A percentile compares a stretch with the other conserved stretches of the same genome.
Evolutionary conservation across 2,888 invertebrate species (phyloP).

Genomic region (Hemithea aestivaria): DNA sequence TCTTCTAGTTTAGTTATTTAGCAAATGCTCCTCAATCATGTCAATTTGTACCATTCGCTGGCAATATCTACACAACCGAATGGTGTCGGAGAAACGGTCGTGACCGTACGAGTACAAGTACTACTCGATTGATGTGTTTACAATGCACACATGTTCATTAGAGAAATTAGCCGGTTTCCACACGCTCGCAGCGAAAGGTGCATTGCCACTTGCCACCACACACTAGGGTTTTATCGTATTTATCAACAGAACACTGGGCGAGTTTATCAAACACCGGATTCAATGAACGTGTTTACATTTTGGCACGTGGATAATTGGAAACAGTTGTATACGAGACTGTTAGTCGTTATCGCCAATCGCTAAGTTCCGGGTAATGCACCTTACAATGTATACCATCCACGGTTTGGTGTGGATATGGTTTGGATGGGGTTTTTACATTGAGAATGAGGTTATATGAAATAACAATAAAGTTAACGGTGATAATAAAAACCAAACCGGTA

Average conservation of each 20-base stretch:
- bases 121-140: slow-evolving; percentile 2
- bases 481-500: too few relatives aligned
- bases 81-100: too few relatives aligned
- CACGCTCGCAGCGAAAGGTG: slow-evolving; percentile 16
- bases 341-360: not conserved
- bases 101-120: too few relatives aligned
- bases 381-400: too few relatives aligned
- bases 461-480: too few relatives aligned
- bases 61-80: too few relatives aligned
- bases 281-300: slow-evolving; percentile 29
- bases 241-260: slow-evolving; percentile 24
- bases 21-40: too few relatives aligned
- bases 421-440: too few relatives aligned
- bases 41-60: too few relatives aligned
- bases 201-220: slow-evolving; percentile 4
- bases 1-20: too few relatives aligned
- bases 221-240: slow-evolving; percentile 12
- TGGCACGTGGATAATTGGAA: slow-evolving; percentile 26
- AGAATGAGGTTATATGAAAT: too few relatives aligned
- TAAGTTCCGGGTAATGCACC: slow-evolving; percentile 2
- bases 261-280: slow-evolving; percentile 26
- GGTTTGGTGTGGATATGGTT: too few relatives aligned
- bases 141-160: slow-evolving; percentile 10
- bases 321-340: slow-evolving; percentile 5
- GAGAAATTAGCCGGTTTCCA: slow-evolving; percentile 19